These are phyloP conservation scores for Leucoraja erinaceus DNA, from an alignment of 2,113 vertebrate species.

Conservation along the genomic window DNA sequence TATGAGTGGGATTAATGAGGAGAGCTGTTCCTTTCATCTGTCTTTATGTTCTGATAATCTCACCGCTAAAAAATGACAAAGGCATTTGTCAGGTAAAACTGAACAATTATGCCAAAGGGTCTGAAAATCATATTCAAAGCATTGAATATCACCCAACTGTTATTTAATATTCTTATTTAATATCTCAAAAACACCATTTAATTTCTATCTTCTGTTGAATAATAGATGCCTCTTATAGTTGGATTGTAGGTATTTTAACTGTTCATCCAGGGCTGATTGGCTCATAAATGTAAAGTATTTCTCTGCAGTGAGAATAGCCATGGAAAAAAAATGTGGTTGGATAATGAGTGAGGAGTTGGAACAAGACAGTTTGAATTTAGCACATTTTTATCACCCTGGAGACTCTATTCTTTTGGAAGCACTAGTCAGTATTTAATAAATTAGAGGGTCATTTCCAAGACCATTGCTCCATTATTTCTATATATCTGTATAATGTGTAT, in stretches of 20 bases:
- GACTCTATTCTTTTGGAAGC: not conserved
- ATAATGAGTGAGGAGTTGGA: not conserved
- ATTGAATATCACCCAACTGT: not conserved
- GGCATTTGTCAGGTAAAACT: not conserved
- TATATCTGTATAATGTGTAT: not conserved
- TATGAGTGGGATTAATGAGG: not conserved
- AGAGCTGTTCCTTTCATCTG: not conserved
- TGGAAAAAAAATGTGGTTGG: not conserved
- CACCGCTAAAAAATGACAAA: not conserved
- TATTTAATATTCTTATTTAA: not conserved
- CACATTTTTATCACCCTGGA: not conserved
- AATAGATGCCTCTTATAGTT: not conserved
- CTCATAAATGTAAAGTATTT: not conserved
- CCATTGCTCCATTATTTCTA: not conserved
- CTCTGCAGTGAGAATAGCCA: not conserved
- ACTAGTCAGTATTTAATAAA: not conserved
- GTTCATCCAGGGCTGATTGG: not conserved
- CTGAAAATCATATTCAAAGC: not conserved
- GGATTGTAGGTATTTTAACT: not conserved
- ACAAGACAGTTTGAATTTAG: not conserved
- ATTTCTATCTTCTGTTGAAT: slow-evolving; percentile 13
- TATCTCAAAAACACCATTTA: not conserved
- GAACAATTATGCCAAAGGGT: not conserved
- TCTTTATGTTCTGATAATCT: not conserved
- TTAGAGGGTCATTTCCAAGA: not conserved